Percentiles rank a stretch among this genome's conserved stretches.
Evolutionary conservation across 2,797 vertebrate genomes (phyloP).

Genomic region (Premnoplex brunnescens): DNA sequence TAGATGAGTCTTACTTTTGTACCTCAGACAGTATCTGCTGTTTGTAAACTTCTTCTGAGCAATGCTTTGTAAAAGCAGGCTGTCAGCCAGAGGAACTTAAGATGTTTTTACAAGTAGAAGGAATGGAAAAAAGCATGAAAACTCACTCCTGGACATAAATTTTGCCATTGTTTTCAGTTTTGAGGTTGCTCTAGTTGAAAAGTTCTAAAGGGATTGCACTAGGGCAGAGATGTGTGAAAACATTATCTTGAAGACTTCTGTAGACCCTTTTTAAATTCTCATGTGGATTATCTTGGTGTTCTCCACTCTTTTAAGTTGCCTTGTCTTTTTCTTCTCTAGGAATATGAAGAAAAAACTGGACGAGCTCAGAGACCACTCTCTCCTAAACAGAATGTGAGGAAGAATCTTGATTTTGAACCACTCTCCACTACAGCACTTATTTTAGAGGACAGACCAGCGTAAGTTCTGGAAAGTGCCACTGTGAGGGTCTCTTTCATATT

Average conservation of each 20-base stretch:
- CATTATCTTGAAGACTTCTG: not conserved
- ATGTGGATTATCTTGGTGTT: not conserved
- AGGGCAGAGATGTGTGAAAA: not conserved
- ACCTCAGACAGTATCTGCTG: not conserved
- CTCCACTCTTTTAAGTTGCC: not conserved
- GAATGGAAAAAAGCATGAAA: not conserved
- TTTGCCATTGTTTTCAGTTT: not conserved
- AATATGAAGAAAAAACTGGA: conserved; percentile 93
- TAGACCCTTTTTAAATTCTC: not conserved
- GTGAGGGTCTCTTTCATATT: not conserved
- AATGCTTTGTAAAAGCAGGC: not conserved
- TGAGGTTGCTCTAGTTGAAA: not conserved
- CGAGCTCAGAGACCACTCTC: conserved; percentile 84
- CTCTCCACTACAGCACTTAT: conserved; percentile 95
- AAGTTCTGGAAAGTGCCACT: conserved; percentile 63
- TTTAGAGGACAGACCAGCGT: conserved; percentile 94
- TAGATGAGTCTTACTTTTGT: not conserved
- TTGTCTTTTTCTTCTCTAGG: conserved; percentile 72
- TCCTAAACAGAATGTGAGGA: conserved; percentile 91
- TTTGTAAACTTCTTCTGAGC: not conserved
- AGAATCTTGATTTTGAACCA: conserved; percentile 92
- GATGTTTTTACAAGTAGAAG: not conserved
- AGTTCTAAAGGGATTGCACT: not conserved
- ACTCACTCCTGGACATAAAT: not conserved
- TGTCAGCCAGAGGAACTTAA: not conserved